These are phyloP conservation scores for Frankliniella intonsa DNA, from an alignment of 2,888 invertebrate species.

Conservation along the genomic window DNA sequence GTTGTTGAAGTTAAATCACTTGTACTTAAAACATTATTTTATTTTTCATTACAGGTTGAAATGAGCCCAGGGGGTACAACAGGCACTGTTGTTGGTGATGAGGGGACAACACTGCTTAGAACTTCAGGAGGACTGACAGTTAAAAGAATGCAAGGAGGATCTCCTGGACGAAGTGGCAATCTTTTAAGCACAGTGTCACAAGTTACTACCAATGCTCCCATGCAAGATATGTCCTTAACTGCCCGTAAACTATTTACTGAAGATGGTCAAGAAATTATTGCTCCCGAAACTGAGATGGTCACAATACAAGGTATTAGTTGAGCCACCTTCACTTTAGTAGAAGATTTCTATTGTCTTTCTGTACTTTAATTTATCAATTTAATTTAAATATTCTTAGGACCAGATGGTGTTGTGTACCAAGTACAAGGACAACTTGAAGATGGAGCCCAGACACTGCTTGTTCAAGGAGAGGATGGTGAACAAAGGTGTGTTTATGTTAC, in stretches of 20 bases:
- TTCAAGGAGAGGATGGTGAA: constrained; percentile 63
- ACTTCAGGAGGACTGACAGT: neutral
- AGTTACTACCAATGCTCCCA: neutral
- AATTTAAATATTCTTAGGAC: neutral
- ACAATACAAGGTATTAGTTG: neutral
- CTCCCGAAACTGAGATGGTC: neutral
- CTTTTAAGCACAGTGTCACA: constrained; percentile 1
- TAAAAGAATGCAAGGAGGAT: neutral
- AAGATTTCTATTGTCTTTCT: neutral
- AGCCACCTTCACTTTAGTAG: neutral
- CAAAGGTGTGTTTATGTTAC: constrained; percentile 66
- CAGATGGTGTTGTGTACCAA: constrained; percentile 76
- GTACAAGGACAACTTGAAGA: constrained; percentile 54
- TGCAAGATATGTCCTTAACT: constrained; percentile 1
- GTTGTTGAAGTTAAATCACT: too few species aligned
- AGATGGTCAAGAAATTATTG: constrained; percentile 6
- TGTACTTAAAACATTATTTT: neutral
- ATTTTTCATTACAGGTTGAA: constrained; percentile 42
- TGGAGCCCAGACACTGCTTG: constrained; percentile 66
- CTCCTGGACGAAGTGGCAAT: neutral
- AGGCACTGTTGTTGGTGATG: constrained; percentile 49
- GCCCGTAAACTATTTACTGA: constrained; percentile 32
- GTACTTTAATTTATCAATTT: too few species aligned
- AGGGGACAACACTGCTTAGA: neutral
- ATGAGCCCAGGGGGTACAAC: constrained; percentile 63